These are phyloP conservation scores for Pseudorasbora parva DNA, from an alignment of 2,113 vertebrate species.

Conservation along the genomic window DNA sequence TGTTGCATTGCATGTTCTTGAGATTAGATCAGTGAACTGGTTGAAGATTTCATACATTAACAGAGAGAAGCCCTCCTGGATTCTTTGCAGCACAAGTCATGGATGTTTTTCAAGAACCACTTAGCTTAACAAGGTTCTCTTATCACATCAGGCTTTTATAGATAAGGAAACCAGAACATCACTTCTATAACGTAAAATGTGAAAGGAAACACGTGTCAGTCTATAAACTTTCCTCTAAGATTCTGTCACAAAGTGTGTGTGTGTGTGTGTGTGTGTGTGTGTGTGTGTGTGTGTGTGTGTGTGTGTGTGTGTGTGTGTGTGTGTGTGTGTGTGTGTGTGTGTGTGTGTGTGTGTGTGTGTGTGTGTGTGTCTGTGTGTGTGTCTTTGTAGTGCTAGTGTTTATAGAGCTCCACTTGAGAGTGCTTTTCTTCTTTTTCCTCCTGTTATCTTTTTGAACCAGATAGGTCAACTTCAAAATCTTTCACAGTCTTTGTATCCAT, in stretches of 20 bases:
- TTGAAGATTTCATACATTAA: neutral
- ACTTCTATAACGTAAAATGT: neutral
- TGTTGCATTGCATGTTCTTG: neutral
- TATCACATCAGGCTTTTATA: neutral
- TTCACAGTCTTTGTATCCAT: neutral
- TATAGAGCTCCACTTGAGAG: neutral
- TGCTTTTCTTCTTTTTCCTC: neutral
- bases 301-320: too few relatives aligned
- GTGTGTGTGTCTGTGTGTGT: too few relatives aligned
- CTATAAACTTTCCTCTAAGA: neutral
- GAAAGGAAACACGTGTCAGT: neutral
- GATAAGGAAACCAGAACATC: neutral
- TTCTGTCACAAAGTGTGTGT: neutral
- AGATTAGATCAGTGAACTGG: neutral
- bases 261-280: too few relatives aligned
- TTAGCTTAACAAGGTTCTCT: neutral
- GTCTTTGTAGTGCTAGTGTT: neutral
- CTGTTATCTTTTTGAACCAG: slow-evolving; percentile 10
- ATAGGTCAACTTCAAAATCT: neutral
- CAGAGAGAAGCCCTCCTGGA: neutral
- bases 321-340: too few relatives aligned
- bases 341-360: too few relatives aligned
- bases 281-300: too few relatives aligned
- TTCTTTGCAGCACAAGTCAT: neutral
- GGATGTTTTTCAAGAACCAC: neutral